Conservation (phyloP, 2,888 invertebrate species). For the Arrhopalites spinosus region DNA sequence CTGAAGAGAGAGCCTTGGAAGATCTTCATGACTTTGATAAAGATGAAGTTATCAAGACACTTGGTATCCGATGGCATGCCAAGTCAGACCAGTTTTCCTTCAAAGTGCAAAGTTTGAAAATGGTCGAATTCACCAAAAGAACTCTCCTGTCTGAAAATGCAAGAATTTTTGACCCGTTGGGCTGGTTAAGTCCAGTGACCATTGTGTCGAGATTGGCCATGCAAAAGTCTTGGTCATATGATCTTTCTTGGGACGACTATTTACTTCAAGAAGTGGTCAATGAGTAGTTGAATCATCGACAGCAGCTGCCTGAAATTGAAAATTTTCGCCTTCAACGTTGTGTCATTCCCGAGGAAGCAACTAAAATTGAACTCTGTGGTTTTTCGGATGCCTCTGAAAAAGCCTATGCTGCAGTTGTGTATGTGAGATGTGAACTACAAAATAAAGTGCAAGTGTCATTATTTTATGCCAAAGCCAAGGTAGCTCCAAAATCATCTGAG, state of each 20-base stretch:
- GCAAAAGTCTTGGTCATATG: slow-evolving; percentile 5
- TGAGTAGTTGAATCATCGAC: not conserved
- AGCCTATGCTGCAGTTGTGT: slow-evolving; percentile 28
- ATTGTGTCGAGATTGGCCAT: not conserved
- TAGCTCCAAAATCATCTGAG: slow-evolving; percentile 52
- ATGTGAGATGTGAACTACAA: slow-evolving; percentile 10
- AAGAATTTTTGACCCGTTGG: slow-evolving; percentile 35
- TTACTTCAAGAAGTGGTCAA: not conserved
- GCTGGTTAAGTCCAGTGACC: slow-evolving; percentile 35
- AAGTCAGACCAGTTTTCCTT: slow-evolving; percentile 23
- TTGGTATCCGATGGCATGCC: slow-evolving; percentile 37
- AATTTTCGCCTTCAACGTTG: slow-evolving; percentile 6
- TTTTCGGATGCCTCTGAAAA: slow-evolving; percentile 30
- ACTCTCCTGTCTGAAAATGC: slow-evolving; percentile 26
- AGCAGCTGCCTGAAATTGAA: not conserved
- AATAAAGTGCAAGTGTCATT: slow-evolving; percentile 31
- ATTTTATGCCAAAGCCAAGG: slow-evolving; percentile 51
- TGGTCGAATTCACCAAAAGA: slow-evolving; percentile 20
- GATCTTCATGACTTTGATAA: not conserved
- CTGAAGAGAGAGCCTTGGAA: not conserved
- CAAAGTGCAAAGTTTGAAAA: not conserved
- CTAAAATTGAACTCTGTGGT: slow-evolving; percentile 23
- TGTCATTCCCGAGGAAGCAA: not conserved
- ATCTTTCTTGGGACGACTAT: not conserved
- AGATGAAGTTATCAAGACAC: slow-evolving; percentile 23